A percentile compares a stretch with the other conserved stretches of the same genome.
Evolutionary conservation across 2,113 vertebrate genomes (phyloP).

Genomic region (Anarrhichthys ocellatus): DNA sequence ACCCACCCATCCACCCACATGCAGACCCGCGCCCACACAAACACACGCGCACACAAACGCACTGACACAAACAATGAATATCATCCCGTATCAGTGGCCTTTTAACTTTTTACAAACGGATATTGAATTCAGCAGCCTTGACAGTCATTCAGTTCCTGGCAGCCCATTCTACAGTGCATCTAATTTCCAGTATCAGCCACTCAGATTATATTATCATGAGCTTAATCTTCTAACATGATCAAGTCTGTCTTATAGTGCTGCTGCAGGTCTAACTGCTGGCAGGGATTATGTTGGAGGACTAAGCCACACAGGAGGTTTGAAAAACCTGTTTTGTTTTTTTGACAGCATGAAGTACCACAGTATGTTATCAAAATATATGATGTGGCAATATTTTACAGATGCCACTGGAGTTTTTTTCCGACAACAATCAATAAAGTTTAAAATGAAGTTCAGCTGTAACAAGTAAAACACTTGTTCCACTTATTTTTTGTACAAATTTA

Average conservation of each 20-base stretch:
- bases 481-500: not conserved
- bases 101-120: conserved; percentile 13
- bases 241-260: not conserved
- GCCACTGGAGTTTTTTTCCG: not conserved
- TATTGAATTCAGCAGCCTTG: conserved; percentile 14
- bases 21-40: not conserved
- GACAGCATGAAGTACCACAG: not conserved
- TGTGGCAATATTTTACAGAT: not conserved
- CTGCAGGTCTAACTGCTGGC: conserved; percentile 7
- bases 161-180: not conserved
- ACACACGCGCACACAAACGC: not conserved
- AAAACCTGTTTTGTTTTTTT: no score
- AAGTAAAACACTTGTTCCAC: not conserved
- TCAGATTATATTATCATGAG: not conserved
- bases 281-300: not conserved
- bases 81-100: conserved; percentile 6
- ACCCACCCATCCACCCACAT: conserved; percentile 7
- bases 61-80: conserved; percentile 7
- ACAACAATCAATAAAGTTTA: not conserved
- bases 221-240: not conserved
- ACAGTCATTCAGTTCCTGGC: not conserved
- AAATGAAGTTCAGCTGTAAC: not conserved
- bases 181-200: conserved; percentile 16
- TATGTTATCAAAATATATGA: not conserved
- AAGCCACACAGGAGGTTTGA: conserved; percentile 1